Base-by-base conservation (phyloP, 2,888 invertebrate species). In the Phengaris alcon region DNA sequence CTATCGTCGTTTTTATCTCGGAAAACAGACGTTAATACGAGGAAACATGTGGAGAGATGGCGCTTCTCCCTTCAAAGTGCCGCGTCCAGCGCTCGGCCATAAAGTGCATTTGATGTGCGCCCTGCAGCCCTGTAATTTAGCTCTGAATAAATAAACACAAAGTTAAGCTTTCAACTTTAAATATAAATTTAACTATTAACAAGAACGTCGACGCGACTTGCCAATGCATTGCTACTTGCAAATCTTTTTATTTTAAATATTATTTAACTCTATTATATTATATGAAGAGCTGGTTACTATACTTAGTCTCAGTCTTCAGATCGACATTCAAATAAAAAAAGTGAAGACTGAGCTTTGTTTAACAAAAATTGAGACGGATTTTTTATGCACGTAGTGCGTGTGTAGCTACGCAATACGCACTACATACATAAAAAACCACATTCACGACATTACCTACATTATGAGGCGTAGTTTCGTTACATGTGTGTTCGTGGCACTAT, bases 21-120 rank as follows among this genome's bases (percentile, higher is more conserved):
- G 93, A 93, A 93, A 92, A 90, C 93, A 93, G 91, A 92, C 91
- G 87, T 90, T 86, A 89, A 86, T 93, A 92, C 93, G 87, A 91
- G 93, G 93, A 93, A 93, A 87, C 93, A 93, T 90, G 89, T 93
- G 93, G 89, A 85, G 87, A 86, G 88, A 90, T 89, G 91, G 89
- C 88, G 89, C 91, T 93, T 84, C 88, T 89, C 88, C 78, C 87
- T 87, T 91, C 90, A 93, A 92, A 93, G 91, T 88, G 90, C 93
- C 92, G 91, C 90, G 81, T 87, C 81, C 85, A 77, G 79, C 79
- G 78, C 77, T 74, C 78, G 79, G 80, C 80, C 81, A 87, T 93
- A 89, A 92, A 88, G 85, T 82, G 79, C 87, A 90, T 91, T 91
- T 91, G 90, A 92, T 91, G 91, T 89, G 79, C 79, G 87, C 85